A percentile compares a stretch with the other conserved stretches of the same genome.
Evolutionary conservation across 2,888 invertebrate genomes (phyloP).

Genomic region (Cistogaster globosa): DNA sequence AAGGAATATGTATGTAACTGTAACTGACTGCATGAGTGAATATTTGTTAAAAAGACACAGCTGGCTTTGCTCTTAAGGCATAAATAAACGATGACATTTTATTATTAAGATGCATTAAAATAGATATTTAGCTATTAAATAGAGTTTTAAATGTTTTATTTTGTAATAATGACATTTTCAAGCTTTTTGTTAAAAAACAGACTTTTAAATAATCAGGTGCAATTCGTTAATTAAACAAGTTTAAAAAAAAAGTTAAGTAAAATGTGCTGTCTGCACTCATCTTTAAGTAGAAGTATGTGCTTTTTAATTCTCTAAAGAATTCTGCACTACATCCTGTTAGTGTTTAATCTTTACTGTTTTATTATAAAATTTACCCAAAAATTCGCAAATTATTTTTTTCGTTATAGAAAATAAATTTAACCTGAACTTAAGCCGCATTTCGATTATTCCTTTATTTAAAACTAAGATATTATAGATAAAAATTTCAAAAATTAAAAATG

Average conservation of each 20-base stretch:
- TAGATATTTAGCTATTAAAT: slow-evolving; percentile 17
- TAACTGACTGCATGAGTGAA: background rate
- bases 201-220: background rate
- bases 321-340: no score
- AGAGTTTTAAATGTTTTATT: slow-evolving; percentile 20
- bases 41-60: slow-evolving; percentile 43
- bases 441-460: no score
- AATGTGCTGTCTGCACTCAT: no score
- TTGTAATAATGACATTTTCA: background rate
- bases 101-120: slow-evolving; percentile 32
- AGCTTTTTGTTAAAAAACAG: background rate
- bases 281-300: no score
- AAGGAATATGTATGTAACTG: background rate
- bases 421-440: no score
- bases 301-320: no score
- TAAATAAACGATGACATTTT: slow-evolving; percentile 36
- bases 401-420: no score
- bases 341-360: no score
- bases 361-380: no score
- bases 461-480: no score
- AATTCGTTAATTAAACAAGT: slow-evolving; percentile 8
- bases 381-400: no score
- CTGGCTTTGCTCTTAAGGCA: slow-evolving; percentile 31
- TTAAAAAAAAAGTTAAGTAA: background rate
- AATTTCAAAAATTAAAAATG: no score